Percentiles rank a stretch among this genome's conserved stretches.
phyloP scores from a whole-genome alignment of 2,797 vertebrate genomes.

The Gouania willdenowi region DNA sequence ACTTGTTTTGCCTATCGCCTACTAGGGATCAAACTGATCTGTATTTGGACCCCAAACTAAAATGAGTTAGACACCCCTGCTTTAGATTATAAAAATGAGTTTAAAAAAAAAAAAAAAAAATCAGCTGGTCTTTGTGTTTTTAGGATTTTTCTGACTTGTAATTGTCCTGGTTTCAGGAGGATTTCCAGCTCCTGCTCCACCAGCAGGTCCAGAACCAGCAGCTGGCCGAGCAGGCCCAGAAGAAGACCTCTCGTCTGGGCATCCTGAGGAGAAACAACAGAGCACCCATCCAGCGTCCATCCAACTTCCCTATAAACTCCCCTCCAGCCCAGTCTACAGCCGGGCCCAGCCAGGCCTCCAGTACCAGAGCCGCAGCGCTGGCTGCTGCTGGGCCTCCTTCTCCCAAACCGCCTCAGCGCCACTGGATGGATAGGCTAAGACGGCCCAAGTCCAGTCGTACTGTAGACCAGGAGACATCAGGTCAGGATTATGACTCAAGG shows the following conservation, averaged over 20 bases:
- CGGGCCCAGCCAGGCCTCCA: conserved; percentile 42
- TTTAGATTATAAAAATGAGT: too few relatives aligned
- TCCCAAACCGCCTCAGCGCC: conserved; percentile 16
- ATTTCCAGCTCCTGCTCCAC: conserved; percentile 75
- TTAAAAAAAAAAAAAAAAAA: too few relatives aligned
- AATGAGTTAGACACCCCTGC: too few relatives aligned
- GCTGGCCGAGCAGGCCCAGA: conserved; percentile 67
- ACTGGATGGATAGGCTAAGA: conserved; percentile 69
- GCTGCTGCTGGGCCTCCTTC: background rate
- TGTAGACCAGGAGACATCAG: conserved; percentile 9
- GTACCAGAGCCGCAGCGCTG: conserved; percentile 1
- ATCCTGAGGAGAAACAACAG: conserved; percentile 58
- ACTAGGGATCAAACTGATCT: too few relatives aligned
- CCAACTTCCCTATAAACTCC: background rate
- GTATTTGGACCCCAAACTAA: too few relatives aligned
- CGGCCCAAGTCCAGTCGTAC: conserved; percentile 29
- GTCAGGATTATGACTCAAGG: conserved; percentile 4
- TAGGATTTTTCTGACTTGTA: background rate
- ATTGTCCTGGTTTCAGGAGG: conserved; percentile 75
- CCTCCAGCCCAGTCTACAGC: background rate
- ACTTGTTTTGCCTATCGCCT: too few relatives aligned
- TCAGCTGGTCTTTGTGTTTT: too few relatives aligned
- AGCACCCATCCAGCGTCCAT: conserved; percentile 31
- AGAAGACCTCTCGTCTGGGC: conserved; percentile 56
- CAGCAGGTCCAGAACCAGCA: conserved; percentile 78